These are phyloP conservation scores for Gallinago stenura DNA, from an alignment of 2,797 vertebrate genomes.

Conservation along the genomic window DNA sequence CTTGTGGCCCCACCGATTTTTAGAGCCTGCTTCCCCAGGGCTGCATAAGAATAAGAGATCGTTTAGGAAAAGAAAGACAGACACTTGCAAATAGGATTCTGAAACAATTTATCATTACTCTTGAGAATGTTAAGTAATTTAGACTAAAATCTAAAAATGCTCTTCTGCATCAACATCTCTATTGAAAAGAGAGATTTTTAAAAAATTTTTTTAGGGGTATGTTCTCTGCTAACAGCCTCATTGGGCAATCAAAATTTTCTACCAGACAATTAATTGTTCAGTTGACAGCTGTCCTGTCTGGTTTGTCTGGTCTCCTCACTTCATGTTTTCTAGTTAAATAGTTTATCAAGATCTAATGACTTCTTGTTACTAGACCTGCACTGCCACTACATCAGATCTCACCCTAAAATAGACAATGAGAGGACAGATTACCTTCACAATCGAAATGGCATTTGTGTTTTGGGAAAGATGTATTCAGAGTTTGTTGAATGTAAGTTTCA, in stretches of 20 bases:
- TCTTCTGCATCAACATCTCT: neutral
- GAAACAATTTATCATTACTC: neutral
- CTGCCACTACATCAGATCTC: neutral
- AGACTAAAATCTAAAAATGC: neutral
- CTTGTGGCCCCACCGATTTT: neutral
- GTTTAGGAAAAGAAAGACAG: neutral
- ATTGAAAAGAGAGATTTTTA: neutral
- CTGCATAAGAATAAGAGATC: neutral
- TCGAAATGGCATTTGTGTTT: neutral
- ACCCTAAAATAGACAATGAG: neutral
- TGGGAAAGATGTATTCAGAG: neutral
- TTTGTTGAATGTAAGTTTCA: neutral
- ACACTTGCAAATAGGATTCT: neutral
- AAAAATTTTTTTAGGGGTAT: neutral
- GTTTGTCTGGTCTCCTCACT: neutral
- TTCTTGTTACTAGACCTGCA: neutral
- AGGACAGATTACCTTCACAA: neutral
- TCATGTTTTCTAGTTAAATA: neutral
- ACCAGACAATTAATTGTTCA: neutral
- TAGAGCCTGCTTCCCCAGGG: neutral
- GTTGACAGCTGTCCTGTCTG: neutral
- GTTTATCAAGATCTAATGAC: neutral
- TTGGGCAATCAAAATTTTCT: neutral
- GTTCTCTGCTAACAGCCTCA: neutral
- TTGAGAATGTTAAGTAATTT: neutral